Evolutionary conservation across 2,797 vertebrate species (phyloP).

Genomic region (Calcarius lapponicus): DNA sequence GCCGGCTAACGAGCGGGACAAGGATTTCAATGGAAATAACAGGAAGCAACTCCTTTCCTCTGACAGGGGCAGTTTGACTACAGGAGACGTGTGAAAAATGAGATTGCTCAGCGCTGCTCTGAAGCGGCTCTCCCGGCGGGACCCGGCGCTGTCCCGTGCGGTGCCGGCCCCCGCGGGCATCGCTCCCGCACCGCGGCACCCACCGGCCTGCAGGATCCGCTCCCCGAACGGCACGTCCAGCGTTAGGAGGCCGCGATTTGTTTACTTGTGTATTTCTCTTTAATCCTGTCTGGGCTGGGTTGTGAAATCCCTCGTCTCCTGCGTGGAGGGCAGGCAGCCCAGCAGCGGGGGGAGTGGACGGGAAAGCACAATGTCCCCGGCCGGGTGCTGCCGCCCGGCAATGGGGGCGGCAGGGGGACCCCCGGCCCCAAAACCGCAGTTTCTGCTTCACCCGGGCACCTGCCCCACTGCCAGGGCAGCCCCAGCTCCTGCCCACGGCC

Average conservation of each 20-base stretch:
- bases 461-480: not conserved
- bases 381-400: not conserved
- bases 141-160: not conserved
- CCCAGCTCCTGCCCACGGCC: not conserved
- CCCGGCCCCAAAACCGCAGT: fast-evolving
- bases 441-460: not conserved
- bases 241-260: slow-evolving; percentile 44
- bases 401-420: not conserved
- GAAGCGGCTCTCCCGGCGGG: slow-evolving; percentile 44
- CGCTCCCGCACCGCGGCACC: not conserved
- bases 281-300: slow-evolving; percentile 67
- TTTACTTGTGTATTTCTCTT: slow-evolving; percentile 65
- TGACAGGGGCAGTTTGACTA: slow-evolving; percentile 70
- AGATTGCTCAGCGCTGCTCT: slow-evolving; percentile 68
- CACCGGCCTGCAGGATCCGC: not conserved
- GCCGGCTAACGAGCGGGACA: slow-evolving; percentile 52
- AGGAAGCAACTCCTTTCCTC: slow-evolving; percentile 76
- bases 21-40: slow-evolving; percentile 69
- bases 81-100: slow-evolving; percentile 76
- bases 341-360: slow-evolving; percentile 47
- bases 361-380: not conserved
- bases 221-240: not conserved
- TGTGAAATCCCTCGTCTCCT: slow-evolving; percentile 69
- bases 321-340: slow-evolving; percentile 62
- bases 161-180: slow-evolving; percentile 25